Percentiles rank a stretch among this genome's conserved stretches.
Evolutionary conservation across 2,113 vertebrate species (phyloP).

Genomic region (Ciconia stormi): DNA sequence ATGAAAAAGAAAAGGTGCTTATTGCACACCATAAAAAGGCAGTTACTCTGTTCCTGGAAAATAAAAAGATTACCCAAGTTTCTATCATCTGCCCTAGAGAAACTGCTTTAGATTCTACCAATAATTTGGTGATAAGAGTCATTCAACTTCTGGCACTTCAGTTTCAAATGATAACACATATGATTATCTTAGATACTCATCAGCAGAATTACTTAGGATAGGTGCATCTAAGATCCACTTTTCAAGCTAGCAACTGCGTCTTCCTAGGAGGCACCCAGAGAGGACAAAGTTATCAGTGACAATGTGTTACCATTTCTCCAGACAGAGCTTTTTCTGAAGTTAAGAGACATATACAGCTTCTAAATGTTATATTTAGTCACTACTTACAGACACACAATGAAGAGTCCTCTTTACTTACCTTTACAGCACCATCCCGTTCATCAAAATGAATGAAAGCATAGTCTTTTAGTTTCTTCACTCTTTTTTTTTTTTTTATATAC

Average conservation of each 20-base stretch:
- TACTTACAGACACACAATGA: background rate
- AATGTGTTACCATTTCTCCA: background rate
- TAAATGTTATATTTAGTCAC: background rate
- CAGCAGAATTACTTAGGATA: background rate
- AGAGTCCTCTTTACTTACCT: constrained; percentile 76
- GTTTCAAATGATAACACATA: background rate
- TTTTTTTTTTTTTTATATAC: too few species aligned
- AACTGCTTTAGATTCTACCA: background rate
- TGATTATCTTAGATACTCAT: background rate
- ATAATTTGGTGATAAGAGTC: background rate
- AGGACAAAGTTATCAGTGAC: background rate
- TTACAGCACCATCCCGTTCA: constrained; percentile 92
- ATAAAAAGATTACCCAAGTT: background rate
- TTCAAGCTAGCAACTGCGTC: background rate
- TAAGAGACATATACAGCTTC: background rate
- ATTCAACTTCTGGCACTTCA: background rate
- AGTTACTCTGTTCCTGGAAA: background rate
- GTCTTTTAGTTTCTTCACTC: constrained; percentile 99
- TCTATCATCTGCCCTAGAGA: background rate
- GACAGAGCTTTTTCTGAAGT: background rate
- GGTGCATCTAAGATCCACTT: background rate
- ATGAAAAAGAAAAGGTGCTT: background rate
- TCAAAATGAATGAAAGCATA: constrained; percentile 98
- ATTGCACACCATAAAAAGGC: background rate
- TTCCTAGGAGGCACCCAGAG: background rate